phyloP scores from a whole-genome alignment of 2,888 invertebrate genomes.

The Agrotis puta region DNA sequence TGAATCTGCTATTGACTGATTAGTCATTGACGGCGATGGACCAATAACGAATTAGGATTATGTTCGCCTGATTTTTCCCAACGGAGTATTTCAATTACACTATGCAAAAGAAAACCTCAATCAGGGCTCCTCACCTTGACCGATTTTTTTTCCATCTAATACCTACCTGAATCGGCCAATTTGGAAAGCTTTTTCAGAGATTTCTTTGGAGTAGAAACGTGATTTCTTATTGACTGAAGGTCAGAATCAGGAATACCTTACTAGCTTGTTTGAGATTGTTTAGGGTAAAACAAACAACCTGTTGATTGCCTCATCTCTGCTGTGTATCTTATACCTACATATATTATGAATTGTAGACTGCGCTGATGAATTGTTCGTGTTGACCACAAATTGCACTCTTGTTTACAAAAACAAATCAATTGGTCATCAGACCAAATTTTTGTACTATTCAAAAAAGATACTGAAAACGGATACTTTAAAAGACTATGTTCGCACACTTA shows the following conservation, averaged over 20 bases:
- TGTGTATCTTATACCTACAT: slow-evolving; percentile 1
- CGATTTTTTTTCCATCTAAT: slow-evolving; percentile 24
- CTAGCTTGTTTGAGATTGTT: slow-evolving; percentile 12
- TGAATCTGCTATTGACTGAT: too few species aligned
- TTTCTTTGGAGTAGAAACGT: background rate
- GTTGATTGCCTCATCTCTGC: slow-evolving; percentile 27
- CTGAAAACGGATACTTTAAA: background rate
- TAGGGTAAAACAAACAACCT: slow-evolving; percentile 26
- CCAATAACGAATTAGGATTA: background rate
- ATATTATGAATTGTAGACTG: background rate
- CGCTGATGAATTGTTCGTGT: slow-evolving; percentile 1
- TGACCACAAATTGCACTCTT: background rate
- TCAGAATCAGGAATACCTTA: slow-evolving; percentile 13
- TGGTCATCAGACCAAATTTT: background rate
- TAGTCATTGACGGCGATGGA: background rate
- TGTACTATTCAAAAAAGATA: background rate
- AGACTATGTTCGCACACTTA: background rate
- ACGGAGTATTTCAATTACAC: slow-evolving; percentile 11
- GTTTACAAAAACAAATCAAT: background rate
- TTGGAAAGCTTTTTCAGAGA: slow-evolving; percentile 19
- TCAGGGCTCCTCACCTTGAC: slow-evolving; percentile 21
- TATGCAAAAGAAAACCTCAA: slow-evolving; percentile 19
- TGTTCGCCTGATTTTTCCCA: background rate
- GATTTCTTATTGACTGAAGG: slow-evolving; percentile 27
- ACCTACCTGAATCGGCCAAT: slow-evolving; percentile 5